Evolutionary conservation across 2,797 vertebrate species (phyloP).

Genomic region (Euphonia xanthogaster): DNA sequence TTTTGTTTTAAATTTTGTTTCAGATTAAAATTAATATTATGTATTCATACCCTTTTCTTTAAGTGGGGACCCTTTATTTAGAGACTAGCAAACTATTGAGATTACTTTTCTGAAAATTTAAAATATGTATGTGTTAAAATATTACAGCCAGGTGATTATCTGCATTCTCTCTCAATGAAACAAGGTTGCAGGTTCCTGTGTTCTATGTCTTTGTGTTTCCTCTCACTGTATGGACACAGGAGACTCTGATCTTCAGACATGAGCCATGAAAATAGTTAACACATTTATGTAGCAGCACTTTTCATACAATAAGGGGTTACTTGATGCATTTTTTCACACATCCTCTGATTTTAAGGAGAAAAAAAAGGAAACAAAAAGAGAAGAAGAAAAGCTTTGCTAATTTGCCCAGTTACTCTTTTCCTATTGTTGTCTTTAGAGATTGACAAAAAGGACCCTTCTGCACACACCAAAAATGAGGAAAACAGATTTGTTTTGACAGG

Average conservation of each 20-base stretch:
- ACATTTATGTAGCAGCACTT: neutral
- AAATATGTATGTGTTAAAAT: neutral
- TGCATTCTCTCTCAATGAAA: neutral
- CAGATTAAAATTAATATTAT: slow-evolving; percentile 19
- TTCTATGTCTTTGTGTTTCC: neutral
- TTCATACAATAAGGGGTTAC: neutral
- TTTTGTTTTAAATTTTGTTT: slow-evolving; percentile 11
- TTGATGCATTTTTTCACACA: neutral
- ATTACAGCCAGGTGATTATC: neutral
- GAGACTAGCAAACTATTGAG: neutral
- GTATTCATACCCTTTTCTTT: neutral
- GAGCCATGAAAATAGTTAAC: neutral
- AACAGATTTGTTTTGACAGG: slow-evolving; percentile 82
- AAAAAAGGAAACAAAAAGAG: neutral
- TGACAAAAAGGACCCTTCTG: slow-evolving; percentile 64
- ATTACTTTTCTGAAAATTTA: neutral
- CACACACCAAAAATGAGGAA: slow-evolving; percentile 45
- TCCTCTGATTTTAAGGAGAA: neutral
- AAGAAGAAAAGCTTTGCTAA: neutral
- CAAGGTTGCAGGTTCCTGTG: neutral
- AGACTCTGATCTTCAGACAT: neutral
- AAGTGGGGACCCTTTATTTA: neutral
- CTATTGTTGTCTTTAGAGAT: slow-evolving; percentile 27
- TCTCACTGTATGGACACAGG: neutral
- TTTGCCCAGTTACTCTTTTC: neutral